A percentile compares a stretch with the other conserved stretches of the same genome.
These are phyloP conservation scores for Acrocyrtus sp. DNA, from an alignment of 2,888 invertebrate species.

Conservation along the genomic window DNA sequence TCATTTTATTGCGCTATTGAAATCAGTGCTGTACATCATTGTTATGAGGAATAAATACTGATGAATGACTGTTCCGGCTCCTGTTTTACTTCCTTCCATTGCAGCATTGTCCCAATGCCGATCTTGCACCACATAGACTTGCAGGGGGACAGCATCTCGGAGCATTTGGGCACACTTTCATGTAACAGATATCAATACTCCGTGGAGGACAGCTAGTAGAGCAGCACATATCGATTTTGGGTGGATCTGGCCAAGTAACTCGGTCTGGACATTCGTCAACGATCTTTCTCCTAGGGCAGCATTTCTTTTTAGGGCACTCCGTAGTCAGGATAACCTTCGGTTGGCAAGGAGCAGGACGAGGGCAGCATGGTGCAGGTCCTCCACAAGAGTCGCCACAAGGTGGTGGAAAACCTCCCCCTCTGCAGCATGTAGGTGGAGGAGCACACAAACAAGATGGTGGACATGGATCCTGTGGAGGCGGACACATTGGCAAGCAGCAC, in stretches of 20 bases:
- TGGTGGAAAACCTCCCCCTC: constrained; percentile 22
- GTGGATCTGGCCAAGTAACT: constrained; percentile 43
- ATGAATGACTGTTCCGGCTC: too few species aligned
- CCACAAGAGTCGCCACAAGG: constrained; percentile 19
- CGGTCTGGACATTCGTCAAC: constrained; percentile 25
- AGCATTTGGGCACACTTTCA: constrained; percentile 35
- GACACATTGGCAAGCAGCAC: constrained; percentile 31
- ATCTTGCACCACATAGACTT: constrained; percentile 26
- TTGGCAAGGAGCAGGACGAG: constrained; percentile 8
- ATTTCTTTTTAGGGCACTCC: constrained; percentile 28
- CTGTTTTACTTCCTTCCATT: neutral
- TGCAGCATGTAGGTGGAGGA: constrained; percentile 16
- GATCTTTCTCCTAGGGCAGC: constrained; percentile 22
- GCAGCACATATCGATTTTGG: constrained; percentile 48
- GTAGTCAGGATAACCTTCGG: constrained; percentile 29
- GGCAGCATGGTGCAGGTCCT: constrained; percentile 15
- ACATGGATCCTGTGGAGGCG: constrained; percentile 18
- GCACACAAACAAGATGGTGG: constrained; percentile 16
- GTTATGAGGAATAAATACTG: too few species aligned
- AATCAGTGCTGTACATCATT: too few species aligned
- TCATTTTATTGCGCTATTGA: too few species aligned
- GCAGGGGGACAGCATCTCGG: constrained; percentile 35
- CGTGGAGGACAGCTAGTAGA: constrained; percentile 34
- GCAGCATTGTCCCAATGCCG: constrained; percentile 30
- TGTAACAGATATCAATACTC: constrained; percentile 41